Conservation (phyloP, 1,140 invertebrate species). For the Drosophila miranda region DNA sequence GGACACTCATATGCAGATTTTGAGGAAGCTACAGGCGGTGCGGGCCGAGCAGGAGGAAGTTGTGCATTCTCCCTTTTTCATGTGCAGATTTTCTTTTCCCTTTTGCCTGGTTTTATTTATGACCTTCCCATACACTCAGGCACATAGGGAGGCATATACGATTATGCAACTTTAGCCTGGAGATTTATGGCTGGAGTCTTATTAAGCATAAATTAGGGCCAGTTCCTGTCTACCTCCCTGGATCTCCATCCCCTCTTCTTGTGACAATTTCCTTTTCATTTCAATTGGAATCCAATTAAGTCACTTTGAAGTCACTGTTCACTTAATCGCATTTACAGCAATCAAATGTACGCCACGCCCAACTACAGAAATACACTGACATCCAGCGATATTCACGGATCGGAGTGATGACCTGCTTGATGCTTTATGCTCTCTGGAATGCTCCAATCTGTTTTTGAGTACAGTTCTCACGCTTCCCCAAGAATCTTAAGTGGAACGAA, state of each 20-base stretch:
- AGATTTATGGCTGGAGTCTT: slow-evolving; percentile 61
- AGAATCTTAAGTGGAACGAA: too few species aligned
- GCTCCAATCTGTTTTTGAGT: slow-evolving; percentile 13
- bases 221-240: slow-evolving; percentile 2
- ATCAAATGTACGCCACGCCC: slow-evolving; percentile 66
- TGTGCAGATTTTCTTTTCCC: slow-evolving; percentile 36
- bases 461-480: too few species aligned
- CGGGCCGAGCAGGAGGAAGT: not conserved
- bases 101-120: slow-evolving; percentile 58
- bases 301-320: slow-evolving; percentile 64
- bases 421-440: not conserved
- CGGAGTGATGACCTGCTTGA: too few species aligned
- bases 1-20: slow-evolving; percentile 62
- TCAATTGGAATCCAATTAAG: slow-evolving; percentile 57
- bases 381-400: not conserved
- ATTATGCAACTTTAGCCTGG: slow-evolving; percentile 50
- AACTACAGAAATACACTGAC: slow-evolving; percentile 24
- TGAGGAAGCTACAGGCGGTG: not conserved
- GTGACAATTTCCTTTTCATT: slow-evolving; percentile 30
- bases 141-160: too few species aligned
- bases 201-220: slow-evolving; percentile 59
- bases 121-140: slow-evolving; percentile 20
- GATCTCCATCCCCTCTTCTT: not conserved
- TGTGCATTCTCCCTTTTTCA: slow-evolving; percentile 52
- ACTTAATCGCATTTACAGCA: slow-evolving; percentile 70